Conservation (phyloP, 2,113 vertebrate species). For the Pholis gunnellus region DNA sequence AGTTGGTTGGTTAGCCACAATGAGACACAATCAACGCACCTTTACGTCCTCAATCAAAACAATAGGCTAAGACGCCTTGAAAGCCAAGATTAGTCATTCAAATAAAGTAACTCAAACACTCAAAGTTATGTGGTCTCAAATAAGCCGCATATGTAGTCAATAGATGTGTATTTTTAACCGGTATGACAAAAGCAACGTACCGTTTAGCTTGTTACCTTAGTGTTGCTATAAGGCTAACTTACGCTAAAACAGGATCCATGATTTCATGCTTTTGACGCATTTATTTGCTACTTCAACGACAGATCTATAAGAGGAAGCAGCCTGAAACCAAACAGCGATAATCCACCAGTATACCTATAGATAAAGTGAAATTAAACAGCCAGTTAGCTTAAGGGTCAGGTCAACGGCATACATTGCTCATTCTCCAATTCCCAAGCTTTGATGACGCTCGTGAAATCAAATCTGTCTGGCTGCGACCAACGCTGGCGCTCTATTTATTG, state of each 20-base stretch:
- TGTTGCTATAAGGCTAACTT: conserved; percentile 63
- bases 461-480: conserved; percentile 66
- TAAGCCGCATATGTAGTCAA: accelerated
- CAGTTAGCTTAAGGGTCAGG: conserved; percentile 8
- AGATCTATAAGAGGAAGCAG: accelerated
- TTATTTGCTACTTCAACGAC: not conserved
- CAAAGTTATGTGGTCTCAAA: accelerated
- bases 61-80: not conserved
- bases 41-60: conserved; percentile 55
- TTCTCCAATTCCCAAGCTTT: conserved; percentile 66
- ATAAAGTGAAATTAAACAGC: not conserved
- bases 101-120: not conserved
- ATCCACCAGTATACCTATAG: accelerated
- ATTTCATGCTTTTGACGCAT: conserved; percentile 16
- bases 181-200: conserved; percentile 4
- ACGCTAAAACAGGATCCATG: conserved; percentile 46
- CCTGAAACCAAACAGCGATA: accelerated
- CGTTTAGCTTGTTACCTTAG: conserved; percentile 46
- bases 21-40: conserved; percentile 69
- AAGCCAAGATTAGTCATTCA: accelerated
- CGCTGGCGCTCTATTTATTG: conserved; percentile 78
- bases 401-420: conserved; percentile 29
- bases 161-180: not conserved
- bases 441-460: conserved; percentile 80
- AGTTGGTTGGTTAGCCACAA: conserved; percentile 54